A percentile compares a stretch with the other conserved stretches of the same genome.
These are phyloP conservation scores for Ibidorhyncha struthersii DNA, from an alignment of 2,113 vertebrate species.

Conservation along the genomic window DNA sequence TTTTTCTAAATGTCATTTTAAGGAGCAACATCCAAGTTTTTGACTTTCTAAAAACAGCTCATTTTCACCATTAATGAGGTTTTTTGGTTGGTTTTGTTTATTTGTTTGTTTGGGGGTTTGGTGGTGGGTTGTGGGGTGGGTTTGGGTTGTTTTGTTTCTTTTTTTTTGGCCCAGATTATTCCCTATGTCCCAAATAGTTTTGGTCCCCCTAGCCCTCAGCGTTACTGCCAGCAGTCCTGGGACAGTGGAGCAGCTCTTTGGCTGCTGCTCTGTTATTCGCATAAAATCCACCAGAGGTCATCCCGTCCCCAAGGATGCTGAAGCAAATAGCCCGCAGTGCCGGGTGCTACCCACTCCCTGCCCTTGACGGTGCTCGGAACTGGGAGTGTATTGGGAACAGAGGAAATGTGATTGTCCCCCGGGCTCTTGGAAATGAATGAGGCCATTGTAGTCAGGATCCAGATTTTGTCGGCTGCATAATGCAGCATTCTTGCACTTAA, in stretches of 20 bases:
- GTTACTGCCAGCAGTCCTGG: neutral
- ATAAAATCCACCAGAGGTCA: constrained; percentile 6
- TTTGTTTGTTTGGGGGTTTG: neutral
- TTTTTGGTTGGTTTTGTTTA: neutral
- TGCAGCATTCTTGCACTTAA: constrained; percentile 13
- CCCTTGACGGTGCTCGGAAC: neutral
- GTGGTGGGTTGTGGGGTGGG: neutral
- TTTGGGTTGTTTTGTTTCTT: too few relatives aligned
- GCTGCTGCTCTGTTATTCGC: neutral
- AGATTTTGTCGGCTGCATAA: constrained; percentile 1
- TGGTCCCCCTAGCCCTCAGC: neutral
- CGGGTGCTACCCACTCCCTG: neutral
- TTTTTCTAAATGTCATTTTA: neutral
- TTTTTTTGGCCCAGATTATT: neutral
- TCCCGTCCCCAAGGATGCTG: neutral
- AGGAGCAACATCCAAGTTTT: neutral
- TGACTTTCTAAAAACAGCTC: neutral
- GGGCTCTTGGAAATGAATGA: constrained; percentile 14
- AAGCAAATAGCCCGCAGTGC: neutral
- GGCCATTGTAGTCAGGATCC: neutral
- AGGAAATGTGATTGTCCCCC: neutral
- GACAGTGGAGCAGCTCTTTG: too few relatives aligned
- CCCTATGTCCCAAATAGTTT: fast-evolving
- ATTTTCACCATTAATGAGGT: neutral
- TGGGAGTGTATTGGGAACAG: neutral